Evolutionary conservation across 2,797 vertebrate species (phyloP), one percentile per base, ranked within the genome.

Genomic region (Perodicticus potto): DNA sequence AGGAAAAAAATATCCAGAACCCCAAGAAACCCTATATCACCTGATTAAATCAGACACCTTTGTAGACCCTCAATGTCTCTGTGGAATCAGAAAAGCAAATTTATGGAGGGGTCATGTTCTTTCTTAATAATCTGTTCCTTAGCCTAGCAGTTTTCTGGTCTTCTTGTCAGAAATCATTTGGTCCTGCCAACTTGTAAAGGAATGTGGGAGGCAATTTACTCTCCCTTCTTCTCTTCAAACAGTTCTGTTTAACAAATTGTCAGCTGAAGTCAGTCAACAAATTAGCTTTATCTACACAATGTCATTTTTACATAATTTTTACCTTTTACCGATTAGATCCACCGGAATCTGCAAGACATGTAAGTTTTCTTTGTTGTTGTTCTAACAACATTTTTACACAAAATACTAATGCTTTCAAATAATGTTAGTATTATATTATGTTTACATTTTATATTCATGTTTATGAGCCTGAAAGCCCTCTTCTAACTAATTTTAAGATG

Each of bases 81-180:
- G 5, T 27, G 49, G 19, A 96, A 29, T 88, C 67, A 69, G 69
- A 74, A 96, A 91, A 94, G 49, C 73, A 67, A 85, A 27, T 32
- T 20, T 69, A 90, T 81, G 3, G 25, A 77, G 88, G 0, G 19
- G 9, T 55, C 32, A 2, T 49, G 5, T n/a, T 95, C n/a, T 67
- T 89, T 81, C 16, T 74, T 87, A 73, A 92, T 67, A 77, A 43
- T 70, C 25, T 59, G 55, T 86, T 17, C 65, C 61, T 53, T 72
- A 81, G 27, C 10, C 63, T 59, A 34, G 43, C 17, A 91, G 45
- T 40, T 82, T 29, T 34, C 86, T 57, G 25, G 34, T 78, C 19
- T n/a, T 84, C 34, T 86, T 83, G 40, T 91, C 55, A 91, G 86
- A 96, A 89, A 89, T 89, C 40, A 63, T 93, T 70, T 84, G 65